A percentile compares a stretch with the other conserved stretches of the same genome.
Evolutionary conservation across 2,797 vertebrate species (phyloP).

Genomic region (Lerista edwardsae): DNA sequence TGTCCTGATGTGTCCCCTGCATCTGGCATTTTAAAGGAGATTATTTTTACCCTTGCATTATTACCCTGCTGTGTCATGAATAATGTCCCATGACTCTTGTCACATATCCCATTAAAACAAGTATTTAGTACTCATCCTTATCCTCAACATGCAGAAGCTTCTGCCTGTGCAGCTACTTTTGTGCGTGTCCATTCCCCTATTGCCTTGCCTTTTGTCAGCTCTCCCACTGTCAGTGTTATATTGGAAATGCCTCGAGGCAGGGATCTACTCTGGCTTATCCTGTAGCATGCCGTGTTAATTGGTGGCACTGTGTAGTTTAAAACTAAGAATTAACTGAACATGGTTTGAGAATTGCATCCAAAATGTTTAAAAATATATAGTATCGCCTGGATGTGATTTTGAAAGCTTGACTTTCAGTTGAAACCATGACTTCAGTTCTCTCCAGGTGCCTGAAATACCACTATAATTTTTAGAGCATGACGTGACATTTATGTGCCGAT

Average conservation of each 20-base stretch:
- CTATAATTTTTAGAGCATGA: constrained; percentile 6
- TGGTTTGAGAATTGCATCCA: not conserved
- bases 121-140: not conserved
- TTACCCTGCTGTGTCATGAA: no score
- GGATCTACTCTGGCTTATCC: not conserved
- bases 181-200: not conserved
- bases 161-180: not conserved
- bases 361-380: not conserved
- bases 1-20: no score
- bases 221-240: not conserved
- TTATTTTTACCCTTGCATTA: no score
- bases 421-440: not conserved
- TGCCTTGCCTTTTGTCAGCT: not conserved
- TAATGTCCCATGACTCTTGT: not conserved
- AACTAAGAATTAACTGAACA: not conserved
- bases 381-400: not conserved
- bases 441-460: not conserved
- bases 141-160: not conserved
- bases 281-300: not conserved
- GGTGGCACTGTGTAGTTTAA: no score
- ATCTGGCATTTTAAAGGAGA: no score
- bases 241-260: no score
- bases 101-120: not conserved
- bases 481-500: constrained; percentile 64
- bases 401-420: constrained; percentile 4